Base-by-base conservation (phyloP, 2,113 vertebrate species). In the Anolis carolinensis region DNA sequence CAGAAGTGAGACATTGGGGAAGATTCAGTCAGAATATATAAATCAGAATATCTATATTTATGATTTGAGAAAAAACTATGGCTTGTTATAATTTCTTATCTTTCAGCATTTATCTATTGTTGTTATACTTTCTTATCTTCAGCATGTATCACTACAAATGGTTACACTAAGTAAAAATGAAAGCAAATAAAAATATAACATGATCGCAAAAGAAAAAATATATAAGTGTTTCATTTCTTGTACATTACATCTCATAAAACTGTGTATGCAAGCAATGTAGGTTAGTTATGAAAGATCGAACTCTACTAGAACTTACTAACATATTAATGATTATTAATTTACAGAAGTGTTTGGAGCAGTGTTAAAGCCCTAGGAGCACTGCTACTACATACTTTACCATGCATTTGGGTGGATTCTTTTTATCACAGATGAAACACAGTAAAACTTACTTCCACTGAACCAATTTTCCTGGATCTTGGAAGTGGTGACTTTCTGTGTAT, bases 401-500 rank as follows among this genome's bases (percentile, higher is more conserved):
- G 67, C 76, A 91, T 34, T 36, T 65, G 23, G 59, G 84, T 32
- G 90, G 83, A 92, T 89, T 86, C 77, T 87, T 88, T 85, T 34
- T 63, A 36, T 70, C n/a, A 82, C 20, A 48, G 80, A 77, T 82
- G 55, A 87, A 85, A 78, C 52, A 86, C 67, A 88, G 8, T 82
- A 87, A 82, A 34, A 97, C 98, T 97, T 97, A 98, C 97, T 96
- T 98, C 98, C 86, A 95, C 96, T 85, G 97, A 96, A 92, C 97
- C 94, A 73, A 98, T 96, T 93, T 97, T 98, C 94, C 97, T 97
- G 86, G 97, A 96, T 85, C 97, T 95, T 20, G 97, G 97, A 86
- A 98, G 96, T 16, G 97, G 96, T 68, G 97, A 98, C 79, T 98
- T 98, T 86, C 97, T 96, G 94, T 98, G 97, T 93, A 98, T 98